A percentile compares a stretch with the other conserved stretches of the same genome.
Evolutionary conservation across 2,797 vertebrate genomes (phyloP).

Genomic region (Enoplosus armatus): DNA sequence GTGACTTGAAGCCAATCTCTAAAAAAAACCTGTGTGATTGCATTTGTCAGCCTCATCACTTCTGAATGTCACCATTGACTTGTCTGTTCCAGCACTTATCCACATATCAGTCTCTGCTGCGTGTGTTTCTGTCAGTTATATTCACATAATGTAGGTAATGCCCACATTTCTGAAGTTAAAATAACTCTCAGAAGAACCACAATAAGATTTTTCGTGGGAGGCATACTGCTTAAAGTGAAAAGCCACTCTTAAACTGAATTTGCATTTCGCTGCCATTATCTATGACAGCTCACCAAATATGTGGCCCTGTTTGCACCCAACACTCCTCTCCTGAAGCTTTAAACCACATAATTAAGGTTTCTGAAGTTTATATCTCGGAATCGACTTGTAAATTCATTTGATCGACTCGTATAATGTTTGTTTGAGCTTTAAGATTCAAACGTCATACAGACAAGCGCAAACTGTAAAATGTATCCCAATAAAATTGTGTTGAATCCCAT

Average conservation of each 20-base stretch:
- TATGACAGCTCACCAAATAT: conserved; percentile 30
- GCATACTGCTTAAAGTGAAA: conserved; percentile 37
- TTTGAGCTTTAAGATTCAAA: conserved; percentile 8
- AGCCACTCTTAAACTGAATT: conserved; percentile 29
- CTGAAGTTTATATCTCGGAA: conserved; percentile 16
- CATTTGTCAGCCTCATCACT: conserved; percentile 23
- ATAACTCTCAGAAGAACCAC: conserved; percentile 4
- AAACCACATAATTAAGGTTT: conserved; percentile 19
- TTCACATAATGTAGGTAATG: conserved; percentile 5
- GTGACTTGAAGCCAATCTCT: neutral
- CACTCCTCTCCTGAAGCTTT: conserved; percentile 14
- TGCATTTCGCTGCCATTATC: conserved; percentile 4
- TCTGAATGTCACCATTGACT: conserved; percentile 27
- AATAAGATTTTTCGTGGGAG: conserved; percentile 22
- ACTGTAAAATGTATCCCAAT: conserved; percentile 9
- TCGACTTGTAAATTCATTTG: conserved; percentile 24
- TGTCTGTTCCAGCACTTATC: neutral
- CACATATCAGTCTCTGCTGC: neutral
- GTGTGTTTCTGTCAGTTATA: conserved; percentile 18
- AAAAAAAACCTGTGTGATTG: neutral
- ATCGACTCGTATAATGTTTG: conserved; percentile 36
- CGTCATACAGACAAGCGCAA: neutral
- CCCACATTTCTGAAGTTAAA: conserved; percentile 22
- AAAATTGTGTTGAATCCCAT: conserved; percentile 18
- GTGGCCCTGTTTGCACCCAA: conserved; percentile 4